These are phyloP conservation scores for Netelia melanura DNA, from an alignment of 2,888 invertebrate genomes.

Conservation along the genomic window DNA sequence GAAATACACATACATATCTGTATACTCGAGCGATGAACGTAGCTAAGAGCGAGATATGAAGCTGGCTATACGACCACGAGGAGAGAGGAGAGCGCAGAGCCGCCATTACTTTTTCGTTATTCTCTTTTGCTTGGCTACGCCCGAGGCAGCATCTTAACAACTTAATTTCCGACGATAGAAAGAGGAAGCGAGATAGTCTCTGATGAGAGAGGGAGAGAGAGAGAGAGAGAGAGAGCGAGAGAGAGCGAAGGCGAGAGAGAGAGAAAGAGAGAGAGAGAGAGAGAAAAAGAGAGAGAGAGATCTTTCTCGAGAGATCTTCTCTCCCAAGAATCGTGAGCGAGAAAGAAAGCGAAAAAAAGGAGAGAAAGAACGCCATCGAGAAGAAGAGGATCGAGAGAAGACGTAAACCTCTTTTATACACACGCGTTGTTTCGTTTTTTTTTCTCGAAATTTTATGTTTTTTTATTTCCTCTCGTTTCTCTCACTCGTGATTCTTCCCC, in stretches of 20 bases:
- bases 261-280: slow-evolving; percentile 31
- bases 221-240: slow-evolving; percentile 22
- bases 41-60: slow-evolving; percentile 52
- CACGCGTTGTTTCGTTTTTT: neutral
- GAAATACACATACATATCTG: slow-evolving; percentile 15
- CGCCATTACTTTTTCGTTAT: slow-evolving; percentile 73
- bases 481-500: slow-evolving; percentile 39
- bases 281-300: slow-evolving; percentile 12
- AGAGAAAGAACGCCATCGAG: slow-evolving; percentile 20
- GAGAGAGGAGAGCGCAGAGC: slow-evolving; percentile 49
- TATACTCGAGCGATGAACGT: slow-evolving; percentile 42
- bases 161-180: slow-evolving; percentile 80
- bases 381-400: slow-evolving; percentile 43
- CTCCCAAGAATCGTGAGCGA: slow-evolving; percentile 46
- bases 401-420: slow-evolving; percentile 38
- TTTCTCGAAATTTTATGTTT: slow-evolving; percentile 27
- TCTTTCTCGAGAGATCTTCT: slow-evolving; percentile 32
- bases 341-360: slow-evolving; percentile 43
- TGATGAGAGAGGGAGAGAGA: slow-evolving; percentile 21
- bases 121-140: slow-evolving; percentile 75
- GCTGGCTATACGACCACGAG: slow-evolving; percentile 42
- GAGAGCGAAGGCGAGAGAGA: slow-evolving; percentile 22
- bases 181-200: slow-evolving; percentile 61
- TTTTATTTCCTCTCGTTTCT: slow-evolving; percentile 34
- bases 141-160: slow-evolving; percentile 81